Percentiles rank a stretch among this genome's conserved stretches.
phyloP scores from a whole-genome alignment of 2,113 vertebrate species.

The Xiphorhynchus elegans region DNA sequence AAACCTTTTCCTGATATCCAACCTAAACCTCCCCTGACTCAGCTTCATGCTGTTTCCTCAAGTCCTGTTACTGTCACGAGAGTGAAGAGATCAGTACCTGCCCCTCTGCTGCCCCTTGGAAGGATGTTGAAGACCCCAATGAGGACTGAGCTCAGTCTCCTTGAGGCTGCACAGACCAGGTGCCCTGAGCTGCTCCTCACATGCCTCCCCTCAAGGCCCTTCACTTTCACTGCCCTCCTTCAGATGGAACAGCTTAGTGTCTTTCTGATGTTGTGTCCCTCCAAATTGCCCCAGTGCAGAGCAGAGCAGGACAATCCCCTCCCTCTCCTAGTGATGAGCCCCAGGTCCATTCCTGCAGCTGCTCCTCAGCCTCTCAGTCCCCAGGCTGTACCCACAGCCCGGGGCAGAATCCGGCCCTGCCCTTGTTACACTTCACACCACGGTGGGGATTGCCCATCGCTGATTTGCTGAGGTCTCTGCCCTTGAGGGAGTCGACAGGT shows the following conservation, averaged over 20 bases:
- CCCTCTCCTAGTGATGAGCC: rapidly evolving
- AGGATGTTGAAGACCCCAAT: background rate
- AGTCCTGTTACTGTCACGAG: background rate
- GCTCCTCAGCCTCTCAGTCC: background rate
- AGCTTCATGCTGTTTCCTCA: background rate
- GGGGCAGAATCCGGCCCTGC: background rate
- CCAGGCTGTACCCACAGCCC: background rate
- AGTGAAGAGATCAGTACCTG: background rate
- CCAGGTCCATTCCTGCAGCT: background rate
- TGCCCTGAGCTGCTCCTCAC: background rate
- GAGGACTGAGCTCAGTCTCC: background rate
- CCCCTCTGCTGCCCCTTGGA: background rate
- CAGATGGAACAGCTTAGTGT: background rate
- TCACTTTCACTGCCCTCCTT: background rate
- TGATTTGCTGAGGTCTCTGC: background rate
- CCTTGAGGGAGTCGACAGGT: background rate
- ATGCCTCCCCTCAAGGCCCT: background rate
- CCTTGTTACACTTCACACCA: background rate
- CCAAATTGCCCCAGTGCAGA: background rate
- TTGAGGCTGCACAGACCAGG: background rate
- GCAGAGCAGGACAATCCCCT: background rate
- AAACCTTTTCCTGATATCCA: background rate
- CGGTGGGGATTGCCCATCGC: too few relatives aligned
- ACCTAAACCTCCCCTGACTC: background rate
- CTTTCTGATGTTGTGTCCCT: too few relatives aligned